Conservation (phyloP, 53 echinoderm and acorn worm genomes). For the Holothuria leucospilota region DNA sequence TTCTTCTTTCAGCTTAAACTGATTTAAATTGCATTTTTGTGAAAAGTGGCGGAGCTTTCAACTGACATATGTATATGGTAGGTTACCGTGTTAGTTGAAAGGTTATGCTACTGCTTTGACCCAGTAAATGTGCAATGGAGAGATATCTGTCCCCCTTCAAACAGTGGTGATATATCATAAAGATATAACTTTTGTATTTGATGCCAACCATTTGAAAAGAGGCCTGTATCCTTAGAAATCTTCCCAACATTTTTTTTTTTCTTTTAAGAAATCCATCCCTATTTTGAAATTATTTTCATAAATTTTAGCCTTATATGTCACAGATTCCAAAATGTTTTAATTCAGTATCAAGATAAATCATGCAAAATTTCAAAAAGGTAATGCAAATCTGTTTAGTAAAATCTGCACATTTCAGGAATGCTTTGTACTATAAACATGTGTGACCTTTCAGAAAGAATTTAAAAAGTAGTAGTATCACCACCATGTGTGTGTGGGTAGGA, state of each 20-base stretch:
- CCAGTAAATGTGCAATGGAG: too few relatives aligned
- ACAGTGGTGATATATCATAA: constrained; percentile 36
- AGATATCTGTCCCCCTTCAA: not conserved
- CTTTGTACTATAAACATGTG: constrained; percentile 35
- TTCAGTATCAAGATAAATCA: constrained; percentile 18
- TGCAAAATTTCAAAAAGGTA: constrained; percentile 32
- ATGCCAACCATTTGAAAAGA: constrained; percentile 19
- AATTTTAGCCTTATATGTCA: constrained; percentile 40
- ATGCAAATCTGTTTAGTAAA: constrained; percentile 43
- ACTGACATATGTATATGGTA: too few relatives aligned
- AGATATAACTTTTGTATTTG: constrained; percentile 16
- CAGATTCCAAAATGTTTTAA: constrained; percentile 22
- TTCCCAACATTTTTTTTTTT: constrained; percentile 24
- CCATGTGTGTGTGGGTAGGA: too few relatives aligned
- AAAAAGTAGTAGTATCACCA: too few relatives aligned
- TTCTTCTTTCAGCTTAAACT: too few relatives aligned
- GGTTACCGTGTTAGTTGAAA: too few relatives aligned
- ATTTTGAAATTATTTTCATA: constrained; percentile 23
- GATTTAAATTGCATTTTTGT: too few relatives aligned
- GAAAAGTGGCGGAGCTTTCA: too few relatives aligned
- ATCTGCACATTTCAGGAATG: constrained; percentile 25
- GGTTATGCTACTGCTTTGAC: constrained; percentile 19
- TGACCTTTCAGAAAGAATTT: too few relatives aligned
- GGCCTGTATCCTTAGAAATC: constrained; percentile 38
- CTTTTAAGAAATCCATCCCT: constrained; percentile 39